Evolutionary conservation across 2,888 invertebrate genomes (phyloP), one percentile per base, ranked within the genome.

Genomic region (Caenorhabditis sp.): DNA sequence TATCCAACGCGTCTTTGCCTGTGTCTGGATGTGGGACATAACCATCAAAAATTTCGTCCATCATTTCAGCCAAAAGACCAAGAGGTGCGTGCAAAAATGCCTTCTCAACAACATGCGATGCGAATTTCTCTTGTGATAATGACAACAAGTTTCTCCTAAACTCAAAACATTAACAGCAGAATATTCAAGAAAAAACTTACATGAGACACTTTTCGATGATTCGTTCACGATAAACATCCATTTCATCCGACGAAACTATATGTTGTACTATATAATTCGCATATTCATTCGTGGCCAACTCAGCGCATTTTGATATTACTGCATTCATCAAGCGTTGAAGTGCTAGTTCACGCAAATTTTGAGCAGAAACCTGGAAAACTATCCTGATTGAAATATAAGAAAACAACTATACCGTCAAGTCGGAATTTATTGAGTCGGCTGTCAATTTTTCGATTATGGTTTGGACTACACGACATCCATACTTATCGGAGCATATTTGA

Each of bases 201-300:
- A 83, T 69, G 17, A 84, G 69, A 38, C 79, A 79, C 25, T 75
- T 62, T 43, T 80, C 78, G 31, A 85, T 85, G 64, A 85, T 83
- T 20, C 43, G 38, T 17, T 80, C 74, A 10, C 82, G 72, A 38
- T 83, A 83, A 26, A 65, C 57, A 38, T 53, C 66, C 50, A 85
- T 67, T 31, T 64, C 66, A 2, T 68, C 63, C 20, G 60, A 59
- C 0, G 76, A 70, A 5, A 86, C 72, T 49, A 86, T 73, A 68
- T 81, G 81, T 58, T 86, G 86, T 17, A 86, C 78, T 26, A 86
- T 78, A 71, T 86, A 86, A 70, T 86, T 86, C 64, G 85, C 85
- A 67, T 78, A 86, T 62, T 86, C 83, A 66, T 86, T 81, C n/a
- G 74, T 71, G 0, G 81, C 74, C 54, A 83, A 61, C 17, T 77